These are phyloP conservation scores for Cactoblastis cactorum DNA, from an alignment of 2,888 invertebrate genomes.

Conservation along the genomic window DNA sequence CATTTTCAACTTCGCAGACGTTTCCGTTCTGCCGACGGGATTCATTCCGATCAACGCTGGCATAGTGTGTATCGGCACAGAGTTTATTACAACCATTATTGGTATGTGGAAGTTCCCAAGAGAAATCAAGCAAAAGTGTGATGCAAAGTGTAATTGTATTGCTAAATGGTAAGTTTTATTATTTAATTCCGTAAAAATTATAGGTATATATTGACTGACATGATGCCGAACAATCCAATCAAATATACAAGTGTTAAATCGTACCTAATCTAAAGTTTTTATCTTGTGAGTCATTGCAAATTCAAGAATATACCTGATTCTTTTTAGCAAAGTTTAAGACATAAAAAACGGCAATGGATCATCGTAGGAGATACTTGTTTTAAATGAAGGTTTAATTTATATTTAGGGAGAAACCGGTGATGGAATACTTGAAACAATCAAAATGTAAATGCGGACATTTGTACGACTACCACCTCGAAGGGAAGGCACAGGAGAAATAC, in stretches of 20 bases:
- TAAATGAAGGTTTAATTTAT: background rate
- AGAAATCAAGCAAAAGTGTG: slow-evolving; percentile 38
- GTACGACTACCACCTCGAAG: slow-evolving; percentile 51
- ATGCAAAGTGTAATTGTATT: slow-evolving; percentile 49
- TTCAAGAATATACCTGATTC: no score
- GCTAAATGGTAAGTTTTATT: slow-evolving; percentile 43
- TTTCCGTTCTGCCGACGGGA: slow-evolving; percentile 50
- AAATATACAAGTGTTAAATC: no score
- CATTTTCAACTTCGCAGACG: no score
- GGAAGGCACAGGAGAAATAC: slow-evolving; percentile 46
- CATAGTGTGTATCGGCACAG: slow-evolving; percentile 23
- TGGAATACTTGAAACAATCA: slow-evolving; percentile 45
- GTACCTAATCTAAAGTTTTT: no score
- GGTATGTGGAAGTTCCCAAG: slow-evolving; percentile 53
- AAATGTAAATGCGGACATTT: slow-evolving; percentile 63
- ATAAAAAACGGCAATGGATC: no score
- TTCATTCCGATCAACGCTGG: slow-evolving; percentile 57
- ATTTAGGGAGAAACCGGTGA: slow-evolving; percentile 41
- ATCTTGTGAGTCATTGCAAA: no score
- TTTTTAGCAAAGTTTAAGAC: no score
- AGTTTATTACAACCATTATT: slow-evolving; percentile 34
- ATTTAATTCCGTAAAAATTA: background rate
- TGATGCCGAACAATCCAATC: no score
- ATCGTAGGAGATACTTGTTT: no score
- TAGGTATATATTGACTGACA: no score